Base-by-base conservation (phyloP, 2,797 vertebrate species). In the Myotis myotis region DNA sequence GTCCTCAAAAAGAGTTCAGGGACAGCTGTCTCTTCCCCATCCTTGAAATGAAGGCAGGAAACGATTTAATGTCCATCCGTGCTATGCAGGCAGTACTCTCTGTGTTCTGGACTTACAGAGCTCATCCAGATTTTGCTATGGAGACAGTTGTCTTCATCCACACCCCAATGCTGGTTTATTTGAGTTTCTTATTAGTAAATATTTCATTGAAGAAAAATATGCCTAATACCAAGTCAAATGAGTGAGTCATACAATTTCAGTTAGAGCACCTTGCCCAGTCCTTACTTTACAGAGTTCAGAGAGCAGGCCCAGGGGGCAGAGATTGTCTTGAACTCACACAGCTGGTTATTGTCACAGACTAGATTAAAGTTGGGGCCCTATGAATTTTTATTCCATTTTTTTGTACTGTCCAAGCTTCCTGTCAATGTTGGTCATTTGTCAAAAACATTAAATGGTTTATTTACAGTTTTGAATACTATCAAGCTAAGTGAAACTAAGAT, bases 1-100 rank as follows among this genome's bases (percentile, higher is more conserved):
- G 5, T 89, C 95, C 90, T 97, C 97, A 92, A 94, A 97, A 95
- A 93, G 53, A 85, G 8, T 87, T 60, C 2, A 25, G 9, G 66
- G 71, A 92, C 89, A 91, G 64, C 75, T 93, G 55, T 33, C 0
- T 88, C 93, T 91, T 79, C 47, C 1, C 66, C 68, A 85, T 89
- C 33, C 1, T 76, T 96, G 95, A 86, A 97, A 89, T 93, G 88
- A 96, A 97, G 81, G 70, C 96, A 89, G 66, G 81, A 93, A 82
- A 49, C 83, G 72, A 55, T 8, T 17, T 96, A 96, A 51, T 96
- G 92, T 97, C 74, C 49, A 36, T 33, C 62, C 23, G 9, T 84
- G 86, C 66, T 51, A 4, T 81, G 68, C 55, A 75, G 79, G 38
- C 83, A 60, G 75, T 76, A 36, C 5, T 78, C 28, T 71, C 70